These are phyloP conservation scores for Natator depressus DNA, from an alignment of 2,113 vertebrate species.

Conservation along the genomic window DNA sequence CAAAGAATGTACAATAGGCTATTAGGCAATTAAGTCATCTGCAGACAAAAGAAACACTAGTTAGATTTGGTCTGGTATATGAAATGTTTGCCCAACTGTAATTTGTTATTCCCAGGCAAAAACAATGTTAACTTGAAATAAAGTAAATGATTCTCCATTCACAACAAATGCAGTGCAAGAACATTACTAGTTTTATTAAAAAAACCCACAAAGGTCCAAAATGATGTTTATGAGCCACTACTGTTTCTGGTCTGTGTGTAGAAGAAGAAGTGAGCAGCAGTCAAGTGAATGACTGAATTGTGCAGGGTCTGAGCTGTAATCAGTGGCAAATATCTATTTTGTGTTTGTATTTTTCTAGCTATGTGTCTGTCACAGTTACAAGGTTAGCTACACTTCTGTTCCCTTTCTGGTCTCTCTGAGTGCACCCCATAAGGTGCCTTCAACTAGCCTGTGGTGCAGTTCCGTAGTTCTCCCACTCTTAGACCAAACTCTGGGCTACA, in stretches of 20 bases:
- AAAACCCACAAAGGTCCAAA: not conserved
- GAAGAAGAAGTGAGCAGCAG: not conserved
- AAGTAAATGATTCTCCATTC: not conserved
- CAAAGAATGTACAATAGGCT: not conserved
- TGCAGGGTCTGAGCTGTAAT: not conserved
- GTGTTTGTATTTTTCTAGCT: not conserved
- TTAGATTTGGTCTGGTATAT: not conserved
- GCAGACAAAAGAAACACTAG: not conserved
- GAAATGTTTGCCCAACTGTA: not conserved
- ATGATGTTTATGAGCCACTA: not conserved
- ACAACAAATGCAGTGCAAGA: not conserved
- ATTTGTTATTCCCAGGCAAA: constrained; percentile 11
- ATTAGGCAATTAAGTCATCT: not conserved
- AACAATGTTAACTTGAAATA: not conserved
- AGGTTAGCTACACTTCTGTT: not conserved
- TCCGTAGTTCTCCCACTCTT: not conserved
- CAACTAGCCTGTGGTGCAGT: not conserved
- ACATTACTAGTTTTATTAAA: not conserved
- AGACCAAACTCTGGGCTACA: not conserved
- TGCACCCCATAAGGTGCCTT: not conserved
- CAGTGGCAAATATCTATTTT: not conserved
- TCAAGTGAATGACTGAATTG: not conserved
- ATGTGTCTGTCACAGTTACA: not conserved
- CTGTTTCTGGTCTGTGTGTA: not conserved
- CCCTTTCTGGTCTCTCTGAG: not conserved